These are phyloP conservation scores for Phortica magna DNA, from an alignment of 2,888 invertebrate species.

Conservation along the genomic window DNA sequence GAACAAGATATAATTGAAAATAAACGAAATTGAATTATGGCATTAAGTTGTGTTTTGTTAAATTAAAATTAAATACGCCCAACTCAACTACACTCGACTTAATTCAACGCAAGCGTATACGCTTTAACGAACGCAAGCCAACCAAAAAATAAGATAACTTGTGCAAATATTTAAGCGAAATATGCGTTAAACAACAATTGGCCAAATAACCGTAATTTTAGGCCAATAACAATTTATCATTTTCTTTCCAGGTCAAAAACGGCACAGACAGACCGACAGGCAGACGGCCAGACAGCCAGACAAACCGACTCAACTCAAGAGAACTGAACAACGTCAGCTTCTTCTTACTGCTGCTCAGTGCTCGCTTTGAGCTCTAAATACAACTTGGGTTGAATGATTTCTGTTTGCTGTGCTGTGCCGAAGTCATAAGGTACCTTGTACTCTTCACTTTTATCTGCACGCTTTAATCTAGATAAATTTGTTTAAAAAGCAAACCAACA, in stretches of 20 bases:
- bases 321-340: constrained; percentile 2
- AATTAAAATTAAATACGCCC: constrained; percentile 32
- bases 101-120: neutral
- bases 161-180: constrained; percentile 30
- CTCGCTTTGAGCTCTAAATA: neutral
- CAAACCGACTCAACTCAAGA: neutral
- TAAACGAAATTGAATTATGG: constrained; percentile 32
- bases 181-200: constrained; percentile 32
- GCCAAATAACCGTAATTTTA: constrained; percentile 64
- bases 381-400: constrained; percentile 4
- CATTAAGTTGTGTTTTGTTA: constrained; percentile 28
- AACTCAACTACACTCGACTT: constrained; percentile 14
- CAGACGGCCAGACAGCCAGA: neutral
- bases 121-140: neutral
- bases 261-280: neutral
- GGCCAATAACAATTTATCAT: constrained; percentile 68
- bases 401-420: neutral
- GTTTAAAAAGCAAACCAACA: neutral
- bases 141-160: constrained; percentile 1
- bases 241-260: constrained; percentile 27
- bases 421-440: neutral
- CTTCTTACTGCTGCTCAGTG: neutral
- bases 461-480: constrained; percentile 32
- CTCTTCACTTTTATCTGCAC: constrained; percentile 14
- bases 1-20: constrained; percentile 31